These are phyloP conservation scores for Xanthia togata DNA, from an alignment of 2,888 invertebrate species.

Conservation along the genomic window DNA sequence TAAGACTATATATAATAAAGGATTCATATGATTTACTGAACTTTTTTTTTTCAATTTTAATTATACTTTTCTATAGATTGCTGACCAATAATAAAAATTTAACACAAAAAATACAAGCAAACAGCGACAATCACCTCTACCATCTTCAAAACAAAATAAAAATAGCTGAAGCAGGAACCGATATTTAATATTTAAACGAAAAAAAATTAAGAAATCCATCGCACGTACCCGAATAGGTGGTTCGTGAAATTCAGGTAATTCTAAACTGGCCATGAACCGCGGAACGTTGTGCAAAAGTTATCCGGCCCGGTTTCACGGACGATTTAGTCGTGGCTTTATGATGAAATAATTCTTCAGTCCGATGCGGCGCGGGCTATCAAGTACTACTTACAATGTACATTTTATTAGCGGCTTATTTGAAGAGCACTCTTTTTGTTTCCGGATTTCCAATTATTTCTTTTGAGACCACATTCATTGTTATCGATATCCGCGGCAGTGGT, in stretches of 20 bases:
- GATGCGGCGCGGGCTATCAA: conserved; percentile 45
- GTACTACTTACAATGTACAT: conserved; percentile 34
- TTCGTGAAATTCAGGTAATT: conserved; percentile 64
- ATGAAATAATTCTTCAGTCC: conserved; percentile 62
- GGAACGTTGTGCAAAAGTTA: conserved; percentile 65
- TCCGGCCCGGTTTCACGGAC: conserved; percentile 61
- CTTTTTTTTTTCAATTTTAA: too few species aligned
- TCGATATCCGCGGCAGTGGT: background rate
- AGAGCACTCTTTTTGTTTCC: background rate
- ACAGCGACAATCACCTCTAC: background rate
- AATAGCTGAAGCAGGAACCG: background rate
- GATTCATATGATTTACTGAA: too few species aligned
- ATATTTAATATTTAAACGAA: conserved; percentile 2
- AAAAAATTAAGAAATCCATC: conserved; percentile 23
- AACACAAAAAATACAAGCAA: background rate
- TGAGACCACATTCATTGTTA: background rate
- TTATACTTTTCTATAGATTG: too few species aligned
- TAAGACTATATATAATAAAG: too few species aligned
- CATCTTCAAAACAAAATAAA: conserved; percentile 6
- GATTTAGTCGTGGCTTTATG: conserved; percentile 59
- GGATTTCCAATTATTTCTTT: background rate
- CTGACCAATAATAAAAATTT: background rate
- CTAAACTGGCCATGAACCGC: conserved; percentile 62
- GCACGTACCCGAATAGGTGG: conserved; percentile 55
- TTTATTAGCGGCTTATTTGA: conserved; percentile 32